Conservation (phyloP, 2,113 vertebrate species). For the Okapia johnstoni region DNA sequence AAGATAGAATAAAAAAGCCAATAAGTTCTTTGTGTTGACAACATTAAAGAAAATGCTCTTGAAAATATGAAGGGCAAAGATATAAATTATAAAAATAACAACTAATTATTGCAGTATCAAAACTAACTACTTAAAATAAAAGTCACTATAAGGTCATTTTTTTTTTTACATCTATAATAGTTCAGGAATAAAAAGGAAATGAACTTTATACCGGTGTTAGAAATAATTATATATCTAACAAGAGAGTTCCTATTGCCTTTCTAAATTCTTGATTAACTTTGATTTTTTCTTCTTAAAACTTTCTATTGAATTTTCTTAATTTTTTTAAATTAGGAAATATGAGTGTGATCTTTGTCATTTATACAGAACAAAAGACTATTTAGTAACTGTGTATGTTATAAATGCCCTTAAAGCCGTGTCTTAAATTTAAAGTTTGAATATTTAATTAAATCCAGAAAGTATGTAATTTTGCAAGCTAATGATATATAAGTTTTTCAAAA, state of each 20-base stretch:
- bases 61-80: not conserved
- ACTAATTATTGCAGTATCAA: not conserved
- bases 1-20: not conserved
- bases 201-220: not conserved
- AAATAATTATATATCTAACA: not conserved
- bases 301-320: not conserved
- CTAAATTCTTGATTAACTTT: not conserved
- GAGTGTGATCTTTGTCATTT: not conserved
- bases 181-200: not conserved
- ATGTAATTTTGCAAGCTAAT: not conserved
- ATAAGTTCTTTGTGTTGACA: not conserved
- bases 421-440: not conserved
- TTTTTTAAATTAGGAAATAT: not conserved
- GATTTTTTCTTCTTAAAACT: not conserved
- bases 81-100: not conserved
- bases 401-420: not conserved
- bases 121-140: not conserved
- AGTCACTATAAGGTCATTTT: not conserved
- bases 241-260: not conserved
- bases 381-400: not conserved
- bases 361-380: not conserved
- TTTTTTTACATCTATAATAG: not conserved
- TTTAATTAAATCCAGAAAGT: not conserved
- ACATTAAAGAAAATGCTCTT: not conserved
- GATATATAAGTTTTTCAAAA: not conserved